Conservation (phyloP, 2,797 vertebrate species). For the Enteromius afrohamiltoni region DNA sequence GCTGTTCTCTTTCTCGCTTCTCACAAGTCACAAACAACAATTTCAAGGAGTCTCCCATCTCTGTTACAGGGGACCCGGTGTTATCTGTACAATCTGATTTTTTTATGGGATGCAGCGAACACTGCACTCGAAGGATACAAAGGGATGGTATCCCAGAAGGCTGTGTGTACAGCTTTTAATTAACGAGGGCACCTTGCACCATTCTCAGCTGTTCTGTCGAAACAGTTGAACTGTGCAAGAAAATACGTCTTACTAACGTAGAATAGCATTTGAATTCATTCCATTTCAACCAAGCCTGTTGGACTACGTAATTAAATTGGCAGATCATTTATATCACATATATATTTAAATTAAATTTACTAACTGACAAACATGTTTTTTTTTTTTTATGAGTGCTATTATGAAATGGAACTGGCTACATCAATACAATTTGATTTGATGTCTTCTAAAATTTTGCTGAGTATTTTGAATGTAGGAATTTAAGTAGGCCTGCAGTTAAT, state of each 20-base stretch:
- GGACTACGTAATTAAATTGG: background rate
- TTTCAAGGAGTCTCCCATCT: conserved; percentile 72
- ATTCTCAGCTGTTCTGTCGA: background rate
- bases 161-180: conserved; percentile 74
- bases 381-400: background rate
- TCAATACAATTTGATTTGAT: background rate
- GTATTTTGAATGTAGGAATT: background rate
- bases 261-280: background rate
- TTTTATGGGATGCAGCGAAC: conserved; percentile 68
- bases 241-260: background rate
- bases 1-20: conserved; percentile 71
- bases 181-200: conserved; percentile 59
- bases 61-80: conserved; percentile 68
- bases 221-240: background rate
- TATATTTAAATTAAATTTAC: background rate
- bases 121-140: conserved; percentile 64
- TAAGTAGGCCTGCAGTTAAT: background rate
- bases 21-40: conserved; percentile 66
- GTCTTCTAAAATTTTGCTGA: background rate
- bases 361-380: background rate
- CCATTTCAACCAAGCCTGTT: background rate
- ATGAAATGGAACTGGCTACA: background rate
- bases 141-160: conserved; percentile 63
- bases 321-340: background rate
- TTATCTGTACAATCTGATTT: conserved; percentile 73